Conservation (phyloP, 2,113 vertebrate species). For the Alethe castanea region DNA sequence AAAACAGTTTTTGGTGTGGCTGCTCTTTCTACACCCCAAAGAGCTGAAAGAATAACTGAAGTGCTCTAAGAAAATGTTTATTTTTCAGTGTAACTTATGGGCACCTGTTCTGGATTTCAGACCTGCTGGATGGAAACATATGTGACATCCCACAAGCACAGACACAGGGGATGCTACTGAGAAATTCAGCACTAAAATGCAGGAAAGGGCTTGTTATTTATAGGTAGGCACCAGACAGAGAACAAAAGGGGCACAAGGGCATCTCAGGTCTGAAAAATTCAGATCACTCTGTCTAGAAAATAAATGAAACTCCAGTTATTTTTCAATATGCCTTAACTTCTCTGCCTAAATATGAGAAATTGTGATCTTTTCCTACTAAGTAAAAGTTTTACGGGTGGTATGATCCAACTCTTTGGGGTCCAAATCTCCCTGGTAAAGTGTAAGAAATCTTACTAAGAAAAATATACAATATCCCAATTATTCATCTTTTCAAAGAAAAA, state of each 20-base stretch:
- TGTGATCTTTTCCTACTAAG: not conserved
- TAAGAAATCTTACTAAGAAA: not conserved
- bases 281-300: not conserved
- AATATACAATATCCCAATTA: not conserved
- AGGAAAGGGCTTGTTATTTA: not conserved
- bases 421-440: not conserved
- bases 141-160: not conserved
- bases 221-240: not conserved
- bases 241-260: not conserved
- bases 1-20: not conserved
- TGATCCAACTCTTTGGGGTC: not conserved
- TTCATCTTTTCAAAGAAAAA: not conserved
- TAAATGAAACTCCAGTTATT: not conserved
- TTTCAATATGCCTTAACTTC: not conserved
- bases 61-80: not conserved
- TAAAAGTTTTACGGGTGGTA: not conserved
- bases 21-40: not conserved
- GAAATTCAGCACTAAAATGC: not conserved
- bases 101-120: not conserved
- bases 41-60: not conserved
- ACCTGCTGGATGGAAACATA: not conserved
- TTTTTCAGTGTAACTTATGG: not conserved
- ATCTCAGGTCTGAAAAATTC: not conserved
- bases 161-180: not conserved
- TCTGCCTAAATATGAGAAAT: not conserved